Conservation (phyloP, 1,140 invertebrate species). For the Acromyrmex charruanus region DNA sequence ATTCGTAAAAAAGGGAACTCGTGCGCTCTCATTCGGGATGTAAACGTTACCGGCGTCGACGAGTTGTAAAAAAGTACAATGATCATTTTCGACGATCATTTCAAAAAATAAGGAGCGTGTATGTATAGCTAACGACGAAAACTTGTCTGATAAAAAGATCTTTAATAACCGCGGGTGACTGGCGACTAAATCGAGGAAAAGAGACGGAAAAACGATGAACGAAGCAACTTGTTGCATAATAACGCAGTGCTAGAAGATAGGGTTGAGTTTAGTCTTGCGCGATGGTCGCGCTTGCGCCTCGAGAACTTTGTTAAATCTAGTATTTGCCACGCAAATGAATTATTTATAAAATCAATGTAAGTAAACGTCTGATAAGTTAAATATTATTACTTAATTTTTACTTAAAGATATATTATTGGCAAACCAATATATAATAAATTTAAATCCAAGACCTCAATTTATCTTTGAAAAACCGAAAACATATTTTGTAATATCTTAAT, state of each 20-base stretch:
- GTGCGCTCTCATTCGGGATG: conserved; percentile 31
- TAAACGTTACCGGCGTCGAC: not conserved
- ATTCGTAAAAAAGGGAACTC: conserved; percentile 63
- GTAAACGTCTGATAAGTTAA: not conserved
- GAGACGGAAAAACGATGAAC: conserved; percentile 60
- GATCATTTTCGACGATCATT: conserved; percentile 41
- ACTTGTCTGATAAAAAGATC: conserved; percentile 55
- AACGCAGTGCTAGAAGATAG: conserved; percentile 68
- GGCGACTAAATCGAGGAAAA: conserved; percentile 35
- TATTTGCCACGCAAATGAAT: not conserved
- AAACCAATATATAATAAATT: not conserved
- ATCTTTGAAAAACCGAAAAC: not conserved
- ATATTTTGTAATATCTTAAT: not conserved
- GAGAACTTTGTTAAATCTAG: conserved; percentile 29
- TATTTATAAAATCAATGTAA: not conserved
- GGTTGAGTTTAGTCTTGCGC: conserved; percentile 65
- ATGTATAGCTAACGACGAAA: conserved; percentile 32
- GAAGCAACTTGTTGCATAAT: conserved; percentile 78
- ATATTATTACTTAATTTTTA: conserved; percentile 10
- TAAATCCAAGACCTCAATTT: not conserved
- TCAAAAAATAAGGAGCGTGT: conserved; percentile 24
- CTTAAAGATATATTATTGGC: not conserved
- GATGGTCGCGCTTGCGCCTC: conserved; percentile 67
- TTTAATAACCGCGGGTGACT: conserved; percentile 68
- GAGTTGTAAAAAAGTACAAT: conserved; percentile 28